These are phyloP conservation scores for Magallana nippona DNA, from an alignment of 2,888 invertebrate genomes.

Conservation along the genomic window DNA sequence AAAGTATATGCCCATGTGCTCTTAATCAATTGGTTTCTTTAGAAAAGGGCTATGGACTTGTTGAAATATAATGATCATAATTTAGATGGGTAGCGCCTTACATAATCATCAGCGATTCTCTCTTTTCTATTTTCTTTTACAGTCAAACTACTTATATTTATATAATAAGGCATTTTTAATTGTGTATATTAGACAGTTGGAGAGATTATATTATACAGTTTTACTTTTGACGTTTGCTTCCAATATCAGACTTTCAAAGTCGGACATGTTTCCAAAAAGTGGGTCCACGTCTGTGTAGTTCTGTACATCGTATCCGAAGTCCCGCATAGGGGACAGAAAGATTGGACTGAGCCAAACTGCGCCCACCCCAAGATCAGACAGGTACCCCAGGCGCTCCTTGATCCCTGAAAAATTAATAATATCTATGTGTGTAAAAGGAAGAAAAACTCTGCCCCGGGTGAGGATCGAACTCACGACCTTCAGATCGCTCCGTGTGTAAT, in stretches of 20 bases:
- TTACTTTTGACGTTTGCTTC: constrained; percentile 76
- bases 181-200: too few species aligned
- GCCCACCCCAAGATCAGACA: constrained; percentile 86
- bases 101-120: too few species aligned
- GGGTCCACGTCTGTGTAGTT: constrained; percentile 88
- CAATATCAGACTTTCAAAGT: constrained; percentile 82
- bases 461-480: constrained; percentile 98
- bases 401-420: constrained; percentile 78
- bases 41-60: too few species aligned
- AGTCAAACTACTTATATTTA: too few species aligned
- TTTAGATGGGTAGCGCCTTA: too few species aligned
- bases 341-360: constrained; percentile 93
- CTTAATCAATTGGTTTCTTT: too few species aligned
- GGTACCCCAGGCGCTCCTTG: constrained; percentile 82
- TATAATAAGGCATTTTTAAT: too few species aligned
- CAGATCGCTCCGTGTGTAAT: constrained; percentile 81
- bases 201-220: too few species aligned
- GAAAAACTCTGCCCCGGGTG: constrained; percentile 87
- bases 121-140: too few species aligned
- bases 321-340: constrained; percentile 90
- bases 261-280: constrained; percentile 87
- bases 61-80: too few species aligned
- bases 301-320: constrained; percentile 92
- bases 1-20: too few species aligned
- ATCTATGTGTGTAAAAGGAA: neutral